These are phyloP conservation scores for Microcebus griseorufus DNA, from an alignment of 2,113 vertebrate species.

Conservation along the genomic window DNA sequence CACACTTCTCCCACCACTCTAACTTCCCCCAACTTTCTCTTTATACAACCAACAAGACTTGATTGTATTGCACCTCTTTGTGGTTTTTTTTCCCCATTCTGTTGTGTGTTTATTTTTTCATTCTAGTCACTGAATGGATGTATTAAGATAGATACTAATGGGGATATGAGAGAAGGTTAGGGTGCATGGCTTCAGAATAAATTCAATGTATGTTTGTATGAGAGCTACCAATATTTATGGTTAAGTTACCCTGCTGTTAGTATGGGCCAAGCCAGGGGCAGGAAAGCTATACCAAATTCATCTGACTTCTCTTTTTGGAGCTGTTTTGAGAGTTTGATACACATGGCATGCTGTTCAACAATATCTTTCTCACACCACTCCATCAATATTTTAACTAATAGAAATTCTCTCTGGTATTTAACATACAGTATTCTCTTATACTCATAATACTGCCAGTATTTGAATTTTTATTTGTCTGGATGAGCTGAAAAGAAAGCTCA, in stretches of 20 bases:
- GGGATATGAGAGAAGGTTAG: neutral
- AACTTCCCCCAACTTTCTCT: neutral
- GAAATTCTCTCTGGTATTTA: neutral
- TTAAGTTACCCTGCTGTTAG: neutral
- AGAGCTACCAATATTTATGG: neutral
- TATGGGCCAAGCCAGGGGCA: fast-evolving
- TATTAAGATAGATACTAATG: neutral
- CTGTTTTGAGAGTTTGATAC: neutral
- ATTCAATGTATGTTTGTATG: neutral
- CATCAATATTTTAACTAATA: neutral
- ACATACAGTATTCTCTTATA: neutral
- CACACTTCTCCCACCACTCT: neutral
- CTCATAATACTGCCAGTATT: neutral
- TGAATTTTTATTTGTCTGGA: neutral
- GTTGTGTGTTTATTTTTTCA: too few relatives aligned
- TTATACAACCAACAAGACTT: neutral
- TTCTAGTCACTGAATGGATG: neutral
- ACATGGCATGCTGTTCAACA: neutral
- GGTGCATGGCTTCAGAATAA: neutral
- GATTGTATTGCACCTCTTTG: neutral
- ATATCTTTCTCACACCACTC: neutral
- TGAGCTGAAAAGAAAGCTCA: neutral
- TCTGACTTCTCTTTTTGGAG: neutral
- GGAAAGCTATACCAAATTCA: neutral
- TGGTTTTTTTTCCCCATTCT: neutral